Conservation (phyloP, 2,888 invertebrate genomes). For the Nebria brevicollis region DNA sequence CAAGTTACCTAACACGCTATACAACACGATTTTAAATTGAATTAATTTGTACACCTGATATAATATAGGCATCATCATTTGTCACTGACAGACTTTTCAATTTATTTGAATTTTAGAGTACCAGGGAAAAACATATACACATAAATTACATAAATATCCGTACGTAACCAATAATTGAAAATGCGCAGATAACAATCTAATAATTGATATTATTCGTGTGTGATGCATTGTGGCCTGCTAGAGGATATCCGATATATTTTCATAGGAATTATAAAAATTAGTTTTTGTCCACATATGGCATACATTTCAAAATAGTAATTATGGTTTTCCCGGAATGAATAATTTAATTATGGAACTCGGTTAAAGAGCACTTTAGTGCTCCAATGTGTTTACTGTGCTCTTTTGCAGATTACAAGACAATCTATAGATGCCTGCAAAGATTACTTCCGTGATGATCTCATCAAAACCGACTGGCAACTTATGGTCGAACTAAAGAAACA, state of each 20-base stretch:
- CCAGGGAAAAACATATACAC: too few species aligned
- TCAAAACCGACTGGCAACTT: slow-evolving; percentile 97
- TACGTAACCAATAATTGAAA: background rate
- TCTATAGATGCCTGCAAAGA: slow-evolving; percentile 99
- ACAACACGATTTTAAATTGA: background rate
- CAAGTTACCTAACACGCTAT: background rate
- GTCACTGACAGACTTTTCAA: background rate
- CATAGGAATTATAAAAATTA: background rate
- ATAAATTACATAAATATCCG: too few species aligned
- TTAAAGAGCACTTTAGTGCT: too few species aligned
- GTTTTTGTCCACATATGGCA: background rate
- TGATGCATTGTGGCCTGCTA: background rate
- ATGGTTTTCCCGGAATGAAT: too few species aligned
- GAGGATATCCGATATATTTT: background rate
- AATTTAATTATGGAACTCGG: too few species aligned
- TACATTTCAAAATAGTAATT: background rate
- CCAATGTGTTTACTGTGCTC: slow-evolving; percentile 48
- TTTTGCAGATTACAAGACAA: slow-evolving; percentile 90
- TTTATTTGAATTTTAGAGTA: too few species aligned
- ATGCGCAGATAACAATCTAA: background rate
- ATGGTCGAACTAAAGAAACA: slow-evolving; percentile 98
- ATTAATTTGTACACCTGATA: background rate
- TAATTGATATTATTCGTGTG: background rate
- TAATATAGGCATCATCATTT: background rate
- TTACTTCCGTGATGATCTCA: slow-evolving; percentile 97